Evolutionary conservation across 1,140 invertebrate species (phyloP).

Genomic region (Drosophila guanche): DNA sequence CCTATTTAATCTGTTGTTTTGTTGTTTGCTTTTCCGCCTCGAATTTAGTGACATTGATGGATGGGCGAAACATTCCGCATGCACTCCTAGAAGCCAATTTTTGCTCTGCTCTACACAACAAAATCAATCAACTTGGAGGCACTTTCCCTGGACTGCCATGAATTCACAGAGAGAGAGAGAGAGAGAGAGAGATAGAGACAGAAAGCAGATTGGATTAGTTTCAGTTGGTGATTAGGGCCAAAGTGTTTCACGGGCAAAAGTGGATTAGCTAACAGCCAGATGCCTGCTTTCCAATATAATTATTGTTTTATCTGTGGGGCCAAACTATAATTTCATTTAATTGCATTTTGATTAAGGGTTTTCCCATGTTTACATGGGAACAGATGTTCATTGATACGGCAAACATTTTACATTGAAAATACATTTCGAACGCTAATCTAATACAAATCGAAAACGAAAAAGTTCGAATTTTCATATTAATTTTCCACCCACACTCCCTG

Average conservation of each 20-base stretch:
- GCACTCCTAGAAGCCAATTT: conserved; percentile 27
- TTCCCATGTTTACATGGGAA: conserved; percentile 2
- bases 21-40: background rate
- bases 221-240: conserved; percentile 25
- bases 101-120: background rate
- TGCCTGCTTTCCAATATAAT: conserved; percentile 23
- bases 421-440: background rate
- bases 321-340: conserved; percentile 12
- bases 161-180: conserved; percentile 2
- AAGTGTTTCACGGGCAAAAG: conserved; percentile 6
- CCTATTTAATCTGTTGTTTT: background rate
- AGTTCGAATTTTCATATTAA: conserved; percentile 1
- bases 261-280: conserved; percentile 30
- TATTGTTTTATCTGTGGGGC: conserved; percentile 15
- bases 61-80: conserved; percentile 12
- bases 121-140: conserved; percentile 42
- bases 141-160: conserved; percentile 5
- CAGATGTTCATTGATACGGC: background rate
- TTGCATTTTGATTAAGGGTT: conserved; percentile 28
- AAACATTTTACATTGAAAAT: conserved; percentile 13
- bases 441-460: background rate
- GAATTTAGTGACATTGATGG: conserved; percentile 41
- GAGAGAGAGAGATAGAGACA: no score
- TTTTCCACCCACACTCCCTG: background rate
- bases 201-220: conserved; percentile 31